These are phyloP conservation scores for Euplagia quadripunctaria DNA, from an alignment of 2,888 invertebrate genomes.

Conservation along the genomic window DNA sequence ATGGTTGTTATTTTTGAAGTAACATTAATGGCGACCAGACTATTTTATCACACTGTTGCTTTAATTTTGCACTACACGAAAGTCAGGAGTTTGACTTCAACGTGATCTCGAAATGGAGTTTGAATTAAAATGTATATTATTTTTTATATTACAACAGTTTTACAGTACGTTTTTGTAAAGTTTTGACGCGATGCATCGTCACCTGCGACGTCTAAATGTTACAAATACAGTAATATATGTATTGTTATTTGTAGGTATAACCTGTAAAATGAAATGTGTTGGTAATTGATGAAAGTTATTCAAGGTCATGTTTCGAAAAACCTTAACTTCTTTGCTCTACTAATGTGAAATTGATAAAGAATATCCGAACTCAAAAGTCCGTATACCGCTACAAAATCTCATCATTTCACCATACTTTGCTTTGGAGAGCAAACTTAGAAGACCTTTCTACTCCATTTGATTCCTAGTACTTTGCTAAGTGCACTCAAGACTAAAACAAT, in stretches of 20 bases:
- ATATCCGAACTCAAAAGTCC: background rate
- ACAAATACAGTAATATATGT: slow-evolving; percentile 7
- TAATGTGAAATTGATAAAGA: background rate
- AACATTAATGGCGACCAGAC: slow-evolving; percentile 69
- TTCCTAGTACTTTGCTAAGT: too few relatives aligned
- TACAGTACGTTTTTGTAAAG: slow-evolving; percentile 7
- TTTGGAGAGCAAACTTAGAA: background rate
- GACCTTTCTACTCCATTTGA: too few relatives aligned
- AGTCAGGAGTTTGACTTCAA: slow-evolving; percentile 77
- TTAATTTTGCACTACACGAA: slow-evolving; percentile 78
- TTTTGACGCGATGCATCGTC: slow-evolving; percentile 1
- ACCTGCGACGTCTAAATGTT: slow-evolving; percentile 7
- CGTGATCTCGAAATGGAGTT: slow-evolving; percentile 84
- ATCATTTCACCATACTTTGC: background rate
- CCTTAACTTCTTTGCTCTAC: slow-evolving; percentile 24
- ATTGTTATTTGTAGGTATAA: slow-evolving; percentile 20
- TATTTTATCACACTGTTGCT: slow-evolving; percentile 76
- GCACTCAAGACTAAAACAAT: background rate
- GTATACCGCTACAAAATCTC: too few relatives aligned
- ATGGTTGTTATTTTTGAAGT: slow-evolving; percentile 54
- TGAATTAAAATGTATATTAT: slow-evolving; percentile 59
- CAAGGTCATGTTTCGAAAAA: slow-evolving; percentile 2
- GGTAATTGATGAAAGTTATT: background rate
- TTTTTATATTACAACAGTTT: slow-evolving; percentile 17
- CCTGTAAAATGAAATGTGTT: slow-evolving; percentile 15